Percentiles rank a stretch among this genome's conserved stretches.
Evolutionary conservation across 2,888 invertebrate genomes (phyloP).

Genomic region (Drosophila tanythrix): DNA sequence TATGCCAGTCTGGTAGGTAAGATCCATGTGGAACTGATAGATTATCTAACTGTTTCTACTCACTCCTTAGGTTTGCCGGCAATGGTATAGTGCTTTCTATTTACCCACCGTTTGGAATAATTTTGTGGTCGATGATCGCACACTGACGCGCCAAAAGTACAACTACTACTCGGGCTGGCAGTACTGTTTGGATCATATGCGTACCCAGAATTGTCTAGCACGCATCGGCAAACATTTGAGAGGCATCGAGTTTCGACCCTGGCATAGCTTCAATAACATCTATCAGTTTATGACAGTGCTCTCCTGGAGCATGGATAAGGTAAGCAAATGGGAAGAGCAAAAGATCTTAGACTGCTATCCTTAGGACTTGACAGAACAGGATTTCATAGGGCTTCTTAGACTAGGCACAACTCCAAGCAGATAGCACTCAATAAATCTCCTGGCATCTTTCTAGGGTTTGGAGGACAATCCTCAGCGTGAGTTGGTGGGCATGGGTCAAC

Average conservation of each 20-base stretch:
- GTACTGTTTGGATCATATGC: slow-evolving; percentile 89
- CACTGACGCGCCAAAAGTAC: slow-evolving; percentile 90
- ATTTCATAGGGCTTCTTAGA: neutral
- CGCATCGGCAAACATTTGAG: slow-evolving; percentile 89
- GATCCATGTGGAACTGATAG: neutral
- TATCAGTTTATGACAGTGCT: slow-evolving; percentile 93
- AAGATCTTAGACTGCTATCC: too few relatives aligned
- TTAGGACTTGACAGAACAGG: neutral
- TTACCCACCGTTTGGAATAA: slow-evolving; percentile 91
- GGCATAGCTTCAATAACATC: slow-evolving; percentile 91
- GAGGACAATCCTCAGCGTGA: slow-evolving; percentile 72
- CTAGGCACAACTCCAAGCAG: neutral
- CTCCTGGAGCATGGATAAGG: slow-evolving; percentile 89
- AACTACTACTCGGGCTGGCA: slow-evolving; percentile 94
- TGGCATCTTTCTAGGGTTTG: slow-evolving; percentile 34
- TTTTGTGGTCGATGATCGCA: slow-evolving; percentile 90
- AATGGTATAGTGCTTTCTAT: slow-evolving; percentile 90
- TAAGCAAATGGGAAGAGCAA: slow-evolving; percentile 36
- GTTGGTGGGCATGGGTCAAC: slow-evolving; percentile 86
- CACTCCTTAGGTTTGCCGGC: slow-evolving; percentile 82
- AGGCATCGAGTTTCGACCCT: slow-evolving; percentile 89
- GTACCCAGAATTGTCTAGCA: slow-evolving; percentile 89
- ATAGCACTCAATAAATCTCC: neutral
- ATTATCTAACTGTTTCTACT: neutral
- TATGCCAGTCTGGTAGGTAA: slow-evolving; percentile 90